Conservation (phyloP, 2,888 invertebrate genomes). For the Koerneria pararmatus region DNA sequence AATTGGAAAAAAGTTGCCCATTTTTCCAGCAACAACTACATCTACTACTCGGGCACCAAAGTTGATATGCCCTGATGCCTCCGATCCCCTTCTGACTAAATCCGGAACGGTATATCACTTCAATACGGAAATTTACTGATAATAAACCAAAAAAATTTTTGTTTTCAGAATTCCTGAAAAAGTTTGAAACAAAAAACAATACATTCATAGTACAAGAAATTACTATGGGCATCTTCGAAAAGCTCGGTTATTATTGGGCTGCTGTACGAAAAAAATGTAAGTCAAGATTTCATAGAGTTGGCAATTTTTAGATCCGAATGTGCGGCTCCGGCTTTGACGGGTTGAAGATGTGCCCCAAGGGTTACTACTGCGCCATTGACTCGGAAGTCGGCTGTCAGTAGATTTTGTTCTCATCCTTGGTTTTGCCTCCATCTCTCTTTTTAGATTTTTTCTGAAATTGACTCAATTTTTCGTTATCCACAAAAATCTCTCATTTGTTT, state of each 20-base stretch:
- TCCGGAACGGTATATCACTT: conserved; percentile 29
- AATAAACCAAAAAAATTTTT: too few species aligned
- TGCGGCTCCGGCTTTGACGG: conserved; percentile 59
- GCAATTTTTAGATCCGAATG: conserved; percentile 23
- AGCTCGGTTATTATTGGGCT: too few species aligned
- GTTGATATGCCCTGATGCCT: conserved; percentile 46
- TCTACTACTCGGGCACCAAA: conserved; percentile 10
- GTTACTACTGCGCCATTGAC: conserved; percentile 59
- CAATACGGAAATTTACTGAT: too few species aligned
- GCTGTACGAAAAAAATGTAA: conserved; percentile 42
- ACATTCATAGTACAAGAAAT: too few species aligned
- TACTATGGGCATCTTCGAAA: too few species aligned
- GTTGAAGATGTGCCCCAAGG: conserved; percentile 53
- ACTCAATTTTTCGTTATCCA: too few species aligned
- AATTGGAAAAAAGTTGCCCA: background rate
- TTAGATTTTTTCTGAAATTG: too few species aligned
- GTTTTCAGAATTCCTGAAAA: too few species aligned
- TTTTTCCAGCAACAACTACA: conserved; percentile 2
- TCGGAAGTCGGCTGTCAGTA: conserved; percentile 34
- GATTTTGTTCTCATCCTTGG: conserved; percentile 11
- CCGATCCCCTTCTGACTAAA: conserved; percentile 35
- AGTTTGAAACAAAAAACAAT: too few species aligned
- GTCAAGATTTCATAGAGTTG: conserved; percentile 32
- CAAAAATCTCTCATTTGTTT: background rate
- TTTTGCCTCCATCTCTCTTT: too few species aligned